A percentile compares a stretch with the other conserved stretches of the same genome.
These are phyloP conservation scores for Pseudorectes ferrugineus DNA, from an alignment of 2,113 vertebrate genomes.

Conservation along the genomic window DNA sequence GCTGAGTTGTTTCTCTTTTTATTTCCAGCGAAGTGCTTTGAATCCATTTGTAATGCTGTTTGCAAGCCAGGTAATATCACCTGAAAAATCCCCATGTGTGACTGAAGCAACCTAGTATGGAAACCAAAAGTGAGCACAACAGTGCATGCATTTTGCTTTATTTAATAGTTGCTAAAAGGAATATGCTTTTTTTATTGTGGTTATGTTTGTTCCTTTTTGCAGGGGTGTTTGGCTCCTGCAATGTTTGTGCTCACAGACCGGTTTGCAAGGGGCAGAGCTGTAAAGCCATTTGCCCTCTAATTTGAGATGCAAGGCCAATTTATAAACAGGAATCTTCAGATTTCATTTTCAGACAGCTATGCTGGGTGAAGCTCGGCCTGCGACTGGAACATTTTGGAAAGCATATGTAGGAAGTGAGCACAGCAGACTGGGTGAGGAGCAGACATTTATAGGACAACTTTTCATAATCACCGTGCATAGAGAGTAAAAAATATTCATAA, in stretches of 20 bases:
- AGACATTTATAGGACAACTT: not conserved
- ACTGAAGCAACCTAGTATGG: not conserved
- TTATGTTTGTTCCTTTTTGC: not conserved
- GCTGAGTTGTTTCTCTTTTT: not conserved
- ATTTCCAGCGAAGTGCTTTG: not conserved
- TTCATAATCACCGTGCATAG: not conserved
- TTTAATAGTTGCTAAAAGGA: not conserved
- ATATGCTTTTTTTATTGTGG: not conserved
- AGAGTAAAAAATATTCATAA: not conserved
- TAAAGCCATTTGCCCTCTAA: not conserved
- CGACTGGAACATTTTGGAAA: not conserved
- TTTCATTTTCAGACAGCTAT: not conserved
- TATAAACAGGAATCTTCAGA: not conserved
- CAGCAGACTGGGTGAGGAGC: not conserved
- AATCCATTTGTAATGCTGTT: not conserved
- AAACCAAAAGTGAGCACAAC: not conserved
- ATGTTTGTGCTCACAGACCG: not conserved
- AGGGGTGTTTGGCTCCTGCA: not conserved
- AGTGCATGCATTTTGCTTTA: not conserved
- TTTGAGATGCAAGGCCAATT: not conserved
- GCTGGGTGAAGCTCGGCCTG: not conserved
- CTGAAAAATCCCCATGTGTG: not conserved
- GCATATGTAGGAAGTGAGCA: not conserved
- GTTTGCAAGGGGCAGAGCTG: not conserved
- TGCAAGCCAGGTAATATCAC: not conserved